Conservation (phyloP, 1,140 invertebrate genomes). For the Pemphigus obesinymphae region DNA sequence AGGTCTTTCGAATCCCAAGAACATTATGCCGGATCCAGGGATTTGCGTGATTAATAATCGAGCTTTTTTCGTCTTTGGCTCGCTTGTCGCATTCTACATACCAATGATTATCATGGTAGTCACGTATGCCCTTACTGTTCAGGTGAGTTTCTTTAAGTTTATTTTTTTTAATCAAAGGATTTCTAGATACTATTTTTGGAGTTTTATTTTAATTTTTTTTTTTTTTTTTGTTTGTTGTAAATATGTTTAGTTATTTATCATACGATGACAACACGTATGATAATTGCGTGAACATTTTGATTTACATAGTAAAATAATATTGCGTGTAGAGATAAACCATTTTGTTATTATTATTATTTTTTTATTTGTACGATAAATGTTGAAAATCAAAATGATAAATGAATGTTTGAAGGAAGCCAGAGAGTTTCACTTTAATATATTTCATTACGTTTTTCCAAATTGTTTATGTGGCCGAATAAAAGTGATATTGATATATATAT, state of each 20-base stretch:
- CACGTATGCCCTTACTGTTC: conserved; percentile 83
- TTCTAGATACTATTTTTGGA: neutral
- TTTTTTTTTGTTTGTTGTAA: no score
- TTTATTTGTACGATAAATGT: neutral
- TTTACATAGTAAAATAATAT: neutral
- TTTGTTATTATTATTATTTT: neutral
- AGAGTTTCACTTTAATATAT: conserved; percentile 17
- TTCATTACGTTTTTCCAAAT: conserved; percentile 12
- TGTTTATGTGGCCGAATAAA: neutral
- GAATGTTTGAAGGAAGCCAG: neutral
- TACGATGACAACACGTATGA: no score
- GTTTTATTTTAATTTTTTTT: no score
- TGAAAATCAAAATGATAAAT: neutral
- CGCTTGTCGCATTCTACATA: conserved; percentile 85
- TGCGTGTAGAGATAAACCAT: neutral
- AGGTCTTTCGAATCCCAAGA: conserved; percentile 67
- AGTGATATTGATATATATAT: neutral
- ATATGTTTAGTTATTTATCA: no score
- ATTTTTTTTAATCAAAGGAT: neutral
- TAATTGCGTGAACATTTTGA: neutral
- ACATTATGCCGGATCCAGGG: conserved; percentile 67
- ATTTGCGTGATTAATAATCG: conserved; percentile 82
- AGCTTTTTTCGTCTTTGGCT: conserved; percentile 81
- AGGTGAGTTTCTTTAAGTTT: conserved; percentile 48
- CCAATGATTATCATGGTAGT: conserved; percentile 89